These are phyloP conservation scores for Lasioglossum zephyrum DNA, from an alignment of 2,888 invertebrate species.

Conservation along the genomic window DNA sequence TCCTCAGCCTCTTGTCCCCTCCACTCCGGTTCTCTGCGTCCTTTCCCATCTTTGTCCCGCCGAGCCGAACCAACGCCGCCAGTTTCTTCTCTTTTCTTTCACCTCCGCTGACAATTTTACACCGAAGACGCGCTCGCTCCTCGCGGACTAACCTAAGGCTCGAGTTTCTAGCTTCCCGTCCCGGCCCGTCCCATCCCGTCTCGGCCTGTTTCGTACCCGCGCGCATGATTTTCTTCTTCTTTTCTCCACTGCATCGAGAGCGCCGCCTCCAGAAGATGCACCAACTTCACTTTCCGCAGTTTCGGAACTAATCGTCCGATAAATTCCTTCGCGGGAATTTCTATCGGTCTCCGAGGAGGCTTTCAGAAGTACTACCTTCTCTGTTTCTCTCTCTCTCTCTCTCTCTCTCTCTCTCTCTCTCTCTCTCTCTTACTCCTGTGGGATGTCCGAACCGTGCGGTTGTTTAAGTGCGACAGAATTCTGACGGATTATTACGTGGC, in stretches of 20 bases:
- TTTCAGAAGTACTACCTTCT: not conserved
- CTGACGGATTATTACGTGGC: not conserved
- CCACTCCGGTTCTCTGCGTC: not conserved
- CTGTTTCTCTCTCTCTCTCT: not conserved
- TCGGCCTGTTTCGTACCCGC: not conserved
- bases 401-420: not conserved
- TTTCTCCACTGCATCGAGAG: not conserved
- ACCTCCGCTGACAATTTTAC: constrained; percentile 54
- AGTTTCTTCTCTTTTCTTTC: constrained; percentile 30
- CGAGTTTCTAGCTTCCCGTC: constrained; percentile 23
- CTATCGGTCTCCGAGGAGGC: not conserved
- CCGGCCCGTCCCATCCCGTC: not conserved
- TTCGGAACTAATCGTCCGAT: constrained; percentile 40
- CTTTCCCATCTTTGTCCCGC: constrained; percentile 44
- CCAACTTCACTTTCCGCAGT: not conserved
- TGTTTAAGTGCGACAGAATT: constrained; percentile 2
- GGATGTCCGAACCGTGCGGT: not conserved
- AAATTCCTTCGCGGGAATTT: constrained; percentile 35
- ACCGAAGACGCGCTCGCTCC: constrained; percentile 39
- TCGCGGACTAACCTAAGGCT: constrained; percentile 27
- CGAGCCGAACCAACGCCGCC: constrained; percentile 3
- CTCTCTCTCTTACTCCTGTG: not conserved
- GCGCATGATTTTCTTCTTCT: constrained; percentile 1
- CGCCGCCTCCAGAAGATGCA: not conserved
- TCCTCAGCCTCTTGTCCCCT: not conserved